These are phyloP conservation scores for Zoanthus solanderi DNA, from an alignment of 92 coral and sea anemone species.

Conservation along the genomic window DNA sequence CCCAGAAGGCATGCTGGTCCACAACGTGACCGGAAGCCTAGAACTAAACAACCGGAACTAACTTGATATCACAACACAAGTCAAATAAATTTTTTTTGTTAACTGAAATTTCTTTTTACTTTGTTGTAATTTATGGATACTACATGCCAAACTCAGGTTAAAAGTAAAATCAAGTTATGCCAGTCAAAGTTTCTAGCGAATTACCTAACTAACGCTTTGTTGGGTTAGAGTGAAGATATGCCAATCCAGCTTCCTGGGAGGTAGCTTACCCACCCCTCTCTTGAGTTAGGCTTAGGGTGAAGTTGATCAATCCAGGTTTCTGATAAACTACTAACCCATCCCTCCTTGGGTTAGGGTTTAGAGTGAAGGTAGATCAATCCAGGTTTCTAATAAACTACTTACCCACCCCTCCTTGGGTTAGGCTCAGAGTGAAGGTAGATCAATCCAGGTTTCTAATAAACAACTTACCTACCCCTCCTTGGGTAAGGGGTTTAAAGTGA, in stretches of 20 bases:
- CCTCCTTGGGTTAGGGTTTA: not conserved
- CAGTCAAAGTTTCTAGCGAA: not conserved
- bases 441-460: not conserved
- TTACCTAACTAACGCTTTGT: not conserved
- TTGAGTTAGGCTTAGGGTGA: not conserved
- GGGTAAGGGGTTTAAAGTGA: not conserved
- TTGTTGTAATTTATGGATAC: not conserved
- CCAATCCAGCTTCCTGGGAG: not conserved
- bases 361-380: not conserved
- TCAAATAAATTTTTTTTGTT: not conserved
- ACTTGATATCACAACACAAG: too few species aligned
- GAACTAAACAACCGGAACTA: too few species aligned
- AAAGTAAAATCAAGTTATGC: too few species aligned
- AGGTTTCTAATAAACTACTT: not conserved
- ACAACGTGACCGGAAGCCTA: too few species aligned
- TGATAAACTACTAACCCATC: not conserved
- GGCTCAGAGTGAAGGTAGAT: not conserved
- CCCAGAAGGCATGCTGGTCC: too few species aligned
- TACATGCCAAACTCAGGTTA: not conserved
- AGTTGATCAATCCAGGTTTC: not conserved
- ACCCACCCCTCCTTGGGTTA: not conserved
- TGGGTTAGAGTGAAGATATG: not conserved
- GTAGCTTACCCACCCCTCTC: not conserved
- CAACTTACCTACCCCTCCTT: not conserved
- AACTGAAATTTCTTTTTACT: not conserved